A percentile compares a stretch with the other conserved stretches of the same genome.
phyloP scores from a whole-genome alignment of 2,113 vertebrate genomes.

The Leuciscus idus region DNA sequence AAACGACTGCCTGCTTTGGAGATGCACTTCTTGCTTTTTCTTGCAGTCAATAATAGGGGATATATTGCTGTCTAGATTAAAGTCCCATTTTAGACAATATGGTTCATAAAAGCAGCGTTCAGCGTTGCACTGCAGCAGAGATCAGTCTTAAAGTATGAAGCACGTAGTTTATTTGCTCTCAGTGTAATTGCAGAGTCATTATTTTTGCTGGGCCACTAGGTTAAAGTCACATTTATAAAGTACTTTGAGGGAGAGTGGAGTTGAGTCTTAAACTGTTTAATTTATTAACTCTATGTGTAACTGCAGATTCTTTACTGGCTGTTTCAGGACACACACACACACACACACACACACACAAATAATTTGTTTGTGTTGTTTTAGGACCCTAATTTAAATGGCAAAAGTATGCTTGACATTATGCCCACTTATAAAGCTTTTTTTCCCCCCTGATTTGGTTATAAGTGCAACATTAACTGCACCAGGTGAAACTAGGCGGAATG shows the following conservation, averaged over 20 bases:
- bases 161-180: conserved; percentile 7
- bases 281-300: conserved; percentile 3
- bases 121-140: neutral
- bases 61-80: conserved; percentile 30
- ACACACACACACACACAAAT: neutral
- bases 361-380: neutral
- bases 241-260: neutral
- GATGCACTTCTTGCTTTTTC: neutral
- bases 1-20: conserved; percentile 8
- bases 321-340: neutral
- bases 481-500: neutral
- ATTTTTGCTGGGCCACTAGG: conserved; percentile 19
- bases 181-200: conserved; percentile 5
- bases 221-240: conserved; percentile 11
- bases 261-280: conserved; percentile 1
- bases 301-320: neutral
- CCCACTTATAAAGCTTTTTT: neutral
- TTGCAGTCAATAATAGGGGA: conserved; percentile 36
- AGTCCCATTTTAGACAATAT: conserved; percentile 27
- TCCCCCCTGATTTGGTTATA: neutral
- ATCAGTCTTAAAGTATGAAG: conserved; percentile 9
- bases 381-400: neutral
- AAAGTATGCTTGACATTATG: neutral
- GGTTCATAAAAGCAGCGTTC: conserved; percentile 18
- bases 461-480: neutral